These are phyloP conservation scores for Gallinago nigripennis DNA, from an alignment of 2,797 vertebrate genomes.

Conservation along the genomic window DNA sequence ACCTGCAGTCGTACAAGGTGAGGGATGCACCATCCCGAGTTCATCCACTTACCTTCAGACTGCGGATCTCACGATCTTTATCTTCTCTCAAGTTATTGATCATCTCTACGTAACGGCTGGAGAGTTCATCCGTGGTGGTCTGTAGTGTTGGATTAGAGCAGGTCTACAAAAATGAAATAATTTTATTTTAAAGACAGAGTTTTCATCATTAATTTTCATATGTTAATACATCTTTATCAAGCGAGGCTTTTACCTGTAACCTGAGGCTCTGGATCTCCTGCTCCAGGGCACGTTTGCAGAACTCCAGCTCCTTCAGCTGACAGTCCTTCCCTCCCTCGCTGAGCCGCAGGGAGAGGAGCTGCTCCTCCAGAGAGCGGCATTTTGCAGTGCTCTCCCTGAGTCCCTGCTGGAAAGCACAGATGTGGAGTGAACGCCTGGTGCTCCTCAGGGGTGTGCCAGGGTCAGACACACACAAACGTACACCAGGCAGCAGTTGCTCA, in stretches of 20 bases:
- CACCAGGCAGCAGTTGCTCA: not conserved
- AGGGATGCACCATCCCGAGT: accelerated
- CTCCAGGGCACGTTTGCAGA: conserved; percentile 83
- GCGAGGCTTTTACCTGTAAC: conserved; percentile 80
- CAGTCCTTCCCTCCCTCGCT: conserved; percentile 83
- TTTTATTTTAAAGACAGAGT: not conserved
- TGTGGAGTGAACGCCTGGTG: accelerated
- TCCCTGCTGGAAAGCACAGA: conserved; percentile 71
- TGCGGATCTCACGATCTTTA: conserved; percentile 89
- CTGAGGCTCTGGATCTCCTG: conserved; percentile 89
- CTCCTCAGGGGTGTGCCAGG: not conserved
- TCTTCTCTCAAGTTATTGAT: conserved; percentile 82
- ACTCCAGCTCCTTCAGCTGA: conserved; percentile 89
- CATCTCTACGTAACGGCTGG: conserved; percentile 89
- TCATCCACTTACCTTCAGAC: conserved; percentile 79
- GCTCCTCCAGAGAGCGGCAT: conserved; percentile 84
- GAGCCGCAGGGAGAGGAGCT: conserved; percentile 77
- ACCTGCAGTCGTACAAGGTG: not conserved
- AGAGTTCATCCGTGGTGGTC: conserved; percentile 87
- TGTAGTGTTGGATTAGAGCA: conserved; percentile 75
- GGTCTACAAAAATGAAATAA: not conserved
- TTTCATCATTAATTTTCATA: accelerated
- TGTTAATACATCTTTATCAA: accelerated
- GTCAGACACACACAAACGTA: accelerated
- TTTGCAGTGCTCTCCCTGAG: conserved; percentile 79